Percentiles rank a stretch among this genome's conserved stretches.
Conservation (phyloP, 92 coral and sea anemone species). For the Blastomussa wellsi region DNA sequence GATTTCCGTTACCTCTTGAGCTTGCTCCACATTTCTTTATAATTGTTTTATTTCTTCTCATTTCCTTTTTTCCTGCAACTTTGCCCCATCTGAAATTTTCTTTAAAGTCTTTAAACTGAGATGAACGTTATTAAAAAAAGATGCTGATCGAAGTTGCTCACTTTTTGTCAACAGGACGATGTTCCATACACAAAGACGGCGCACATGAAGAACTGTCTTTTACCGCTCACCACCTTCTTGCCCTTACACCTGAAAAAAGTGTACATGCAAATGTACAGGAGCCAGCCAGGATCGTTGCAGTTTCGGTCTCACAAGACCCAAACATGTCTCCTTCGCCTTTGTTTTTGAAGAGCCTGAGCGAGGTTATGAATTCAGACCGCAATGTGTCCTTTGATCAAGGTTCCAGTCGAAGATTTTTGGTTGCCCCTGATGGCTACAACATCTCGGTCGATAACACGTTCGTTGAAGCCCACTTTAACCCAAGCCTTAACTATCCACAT, state of each 20-base stretch:
- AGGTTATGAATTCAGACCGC: slow-evolving; percentile 37
- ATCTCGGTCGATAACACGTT: slow-evolving; percentile 31
- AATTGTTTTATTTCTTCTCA: too few species aligned
- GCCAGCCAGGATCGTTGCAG: slow-evolving; percentile 30
- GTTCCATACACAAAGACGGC: slow-evolving; percentile 5
- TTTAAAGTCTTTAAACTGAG: too few species aligned
- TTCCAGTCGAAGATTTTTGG: slow-evolving; percentile 38
- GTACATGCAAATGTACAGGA: slow-evolving; percentile 1
- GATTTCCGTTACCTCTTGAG: too few species aligned
- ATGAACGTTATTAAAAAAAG: not conserved
- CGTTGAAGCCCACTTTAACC: not conserved
- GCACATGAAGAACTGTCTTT: slow-evolving; percentile 14
- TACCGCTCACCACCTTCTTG: slow-evolving; percentile 33
- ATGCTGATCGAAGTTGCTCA: not conserved
- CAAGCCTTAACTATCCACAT: slow-evolving; percentile 18
- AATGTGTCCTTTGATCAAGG: slow-evolving; percentile 31
- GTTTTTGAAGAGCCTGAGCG: slow-evolving; percentile 24
- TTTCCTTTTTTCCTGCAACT: too few species aligned
- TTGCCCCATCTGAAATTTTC: too few species aligned
- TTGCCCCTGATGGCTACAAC: slow-evolving; percentile 43
- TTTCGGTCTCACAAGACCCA: slow-evolving; percentile 29
- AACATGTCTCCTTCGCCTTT: slow-evolving; percentile 29
- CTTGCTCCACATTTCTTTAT: too few species aligned
- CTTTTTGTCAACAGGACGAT: slow-evolving; percentile 20
- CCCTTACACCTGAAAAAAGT: slow-evolving; percentile 23